Conservation (phyloP, 2,797 vertebrate genomes). For the Mormyrus proboscirostris region DNA sequence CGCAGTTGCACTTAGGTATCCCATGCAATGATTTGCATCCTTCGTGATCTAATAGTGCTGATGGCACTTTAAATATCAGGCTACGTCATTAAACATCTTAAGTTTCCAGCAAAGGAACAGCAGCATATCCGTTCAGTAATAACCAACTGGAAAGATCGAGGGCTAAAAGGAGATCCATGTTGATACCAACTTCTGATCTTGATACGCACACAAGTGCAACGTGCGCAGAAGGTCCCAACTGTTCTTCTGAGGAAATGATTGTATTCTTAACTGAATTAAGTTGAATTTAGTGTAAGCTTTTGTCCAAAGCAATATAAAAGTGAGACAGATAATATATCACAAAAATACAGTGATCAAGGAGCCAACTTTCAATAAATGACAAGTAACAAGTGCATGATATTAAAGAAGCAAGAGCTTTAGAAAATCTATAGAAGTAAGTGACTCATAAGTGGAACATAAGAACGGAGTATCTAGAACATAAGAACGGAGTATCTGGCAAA, state of each 20-base stretch:
- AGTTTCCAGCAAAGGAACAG: neutral
- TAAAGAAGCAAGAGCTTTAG: neutral
- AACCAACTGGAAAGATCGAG: neutral
- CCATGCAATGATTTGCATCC: neutral
- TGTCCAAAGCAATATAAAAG: neutral
- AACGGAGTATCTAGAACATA: neutral
- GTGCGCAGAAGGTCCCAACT: neutral
- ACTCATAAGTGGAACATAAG: neutral
- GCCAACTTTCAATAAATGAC: neutral
- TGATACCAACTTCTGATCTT: neutral
- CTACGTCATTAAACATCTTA: neutral
- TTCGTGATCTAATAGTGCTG: neutral
- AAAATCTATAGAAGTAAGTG: neutral
- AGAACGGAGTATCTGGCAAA: neutral
- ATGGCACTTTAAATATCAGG: neutral
- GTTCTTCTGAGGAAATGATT: neutral
- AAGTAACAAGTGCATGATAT: neutral
- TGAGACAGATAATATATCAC: neutral
- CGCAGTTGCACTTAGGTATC: neutral
- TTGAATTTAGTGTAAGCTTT: neutral
- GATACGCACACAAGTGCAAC: neutral
- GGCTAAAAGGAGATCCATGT: neutral
- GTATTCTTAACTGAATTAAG: neutral
- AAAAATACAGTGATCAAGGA: neutral
- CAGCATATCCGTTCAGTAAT: neutral